Base-by-base conservation (phyloP, 2,888 invertebrate genomes). In the Mesoligia furuncula region DNA sequence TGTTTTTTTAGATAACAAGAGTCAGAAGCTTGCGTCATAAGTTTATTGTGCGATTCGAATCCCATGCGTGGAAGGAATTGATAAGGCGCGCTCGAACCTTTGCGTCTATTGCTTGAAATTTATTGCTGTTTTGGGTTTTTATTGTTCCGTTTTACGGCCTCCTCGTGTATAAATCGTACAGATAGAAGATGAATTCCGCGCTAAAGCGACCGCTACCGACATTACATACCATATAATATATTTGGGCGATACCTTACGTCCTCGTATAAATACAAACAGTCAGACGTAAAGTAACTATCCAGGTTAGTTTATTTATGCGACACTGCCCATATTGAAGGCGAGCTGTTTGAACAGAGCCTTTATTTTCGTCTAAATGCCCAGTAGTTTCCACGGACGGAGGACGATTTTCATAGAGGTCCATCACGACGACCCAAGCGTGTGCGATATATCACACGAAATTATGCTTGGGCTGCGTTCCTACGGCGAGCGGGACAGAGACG, bases 121-220 rank as follows among this genome's bases (percentile, higher is more conserved):
- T 97, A 97, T 97, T 95, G 95, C 96, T 97, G 97, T 97, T 97
- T 97, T 97, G 97, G 96, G 96, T 97, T 97, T 97, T 97, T 97
- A 97, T 97, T 97, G 97, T 97, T 97, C 95, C 96, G 96, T 96
- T 97, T 97, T 97, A 97, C 96, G 95, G 95, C 96, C 95, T 96
- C 93, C 93, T 93, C 96, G 95, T 95, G 92, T 95, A 96, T 96
- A 96, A 96, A 96, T 96, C 95, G 95, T 94, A 94, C 93, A 96
- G 96, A 96, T 96, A 96, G 94, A 96, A 96, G 95, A 96, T 95
- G 95, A 95, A 96, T 96, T 95, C 94, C 93, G 92, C 92, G 92
- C 93, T 94, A 92, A 90, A 93, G 92, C 94, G 94, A 95, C 95
- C 96, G 94, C 95, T 95, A 93, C 94, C 94, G 91, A 93, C 77